Percentiles rank a stretch among this genome's conserved stretches.
phyloP scores from a whole-genome alignment of 2,797 vertebrate species.

The Peromyscus eremicus region DNA sequence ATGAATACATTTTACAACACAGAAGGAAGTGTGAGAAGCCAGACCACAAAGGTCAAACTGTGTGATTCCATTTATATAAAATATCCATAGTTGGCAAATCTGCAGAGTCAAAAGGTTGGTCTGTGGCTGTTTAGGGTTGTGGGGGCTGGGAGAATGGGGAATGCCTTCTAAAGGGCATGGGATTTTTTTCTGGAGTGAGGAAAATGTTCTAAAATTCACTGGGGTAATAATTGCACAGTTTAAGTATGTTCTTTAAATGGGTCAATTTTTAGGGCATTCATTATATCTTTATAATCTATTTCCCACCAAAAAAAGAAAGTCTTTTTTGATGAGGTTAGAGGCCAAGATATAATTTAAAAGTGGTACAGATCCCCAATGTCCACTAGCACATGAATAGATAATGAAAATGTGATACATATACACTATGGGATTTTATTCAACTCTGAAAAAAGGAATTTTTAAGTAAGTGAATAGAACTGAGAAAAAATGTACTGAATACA shows the following conservation, averaged over 20 bases:
- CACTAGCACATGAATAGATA: background rate
- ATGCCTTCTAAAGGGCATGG: background rate
- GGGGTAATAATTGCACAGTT: background rate
- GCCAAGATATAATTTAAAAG: constrained; percentile 3
- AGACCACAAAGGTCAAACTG: background rate
- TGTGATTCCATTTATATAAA: background rate
- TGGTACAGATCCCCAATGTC: background rate
- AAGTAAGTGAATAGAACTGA: background rate
- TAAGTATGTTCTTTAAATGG: constrained; percentile 3
- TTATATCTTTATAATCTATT: constrained; percentile 17
- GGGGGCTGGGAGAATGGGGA: accelerated
- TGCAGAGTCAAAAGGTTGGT: background rate
- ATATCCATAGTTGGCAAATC: background rate
- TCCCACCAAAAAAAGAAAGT: background rate
- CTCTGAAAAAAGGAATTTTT: background rate
- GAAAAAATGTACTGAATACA: background rate
- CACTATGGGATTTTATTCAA: background rate
- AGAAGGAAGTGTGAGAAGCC: background rate
- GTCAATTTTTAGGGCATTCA: background rate
- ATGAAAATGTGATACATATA: background rate
- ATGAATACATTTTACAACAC: background rate
- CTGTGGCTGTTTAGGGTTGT: background rate
- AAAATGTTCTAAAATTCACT: constrained; percentile 11
- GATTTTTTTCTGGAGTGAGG: background rate
- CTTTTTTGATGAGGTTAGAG: background rate